These are phyloP conservation scores for Magallana gigas DNA, from an alignment of 1,140 invertebrate genomes.

Conservation along the genomic window DNA sequence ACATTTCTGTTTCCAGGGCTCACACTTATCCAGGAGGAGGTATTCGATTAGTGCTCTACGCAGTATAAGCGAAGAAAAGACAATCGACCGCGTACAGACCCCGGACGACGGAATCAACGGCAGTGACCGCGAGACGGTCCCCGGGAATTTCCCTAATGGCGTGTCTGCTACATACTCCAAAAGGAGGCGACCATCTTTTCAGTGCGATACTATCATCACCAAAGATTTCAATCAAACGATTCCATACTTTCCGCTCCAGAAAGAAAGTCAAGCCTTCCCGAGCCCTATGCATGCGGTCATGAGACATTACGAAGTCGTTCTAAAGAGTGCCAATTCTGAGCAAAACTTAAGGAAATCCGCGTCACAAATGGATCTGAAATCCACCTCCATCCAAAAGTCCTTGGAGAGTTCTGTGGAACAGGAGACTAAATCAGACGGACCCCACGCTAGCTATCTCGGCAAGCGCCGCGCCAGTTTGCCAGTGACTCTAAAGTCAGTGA, in stretches of 20 bases:
- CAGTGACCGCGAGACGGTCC: background rate
- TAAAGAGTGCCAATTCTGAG: constrained; percentile 30
- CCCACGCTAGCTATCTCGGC: background rate
- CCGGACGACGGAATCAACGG: background rate
- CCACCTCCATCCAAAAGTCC: background rate
- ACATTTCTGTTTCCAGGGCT: background rate
- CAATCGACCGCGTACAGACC: too few relatives aligned
- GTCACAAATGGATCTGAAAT: constrained; percentile 37
- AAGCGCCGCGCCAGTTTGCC: background rate
- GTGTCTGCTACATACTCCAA: background rate
- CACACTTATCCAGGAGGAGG: background rate
- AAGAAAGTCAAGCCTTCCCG: constrained; percentile 48
- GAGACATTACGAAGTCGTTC: constrained; percentile 56
- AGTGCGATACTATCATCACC: constrained; percentile 51
- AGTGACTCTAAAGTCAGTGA: background rate
- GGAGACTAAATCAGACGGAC: background rate
- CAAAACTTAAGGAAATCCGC: background rate
- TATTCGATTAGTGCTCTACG: constrained; percentile 8
- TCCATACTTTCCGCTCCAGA: constrained; percentile 42
- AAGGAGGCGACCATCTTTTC: constrained; percentile 49
- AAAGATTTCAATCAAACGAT: constrained; percentile 38
- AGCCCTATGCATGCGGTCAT: constrained; percentile 51
- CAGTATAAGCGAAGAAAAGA: constrained; percentile 14
- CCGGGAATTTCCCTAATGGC: background rate
- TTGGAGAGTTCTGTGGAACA: background rate